A percentile compares a stretch with the other conserved stretches of the same genome.
Conservation (phyloP, 2,113 vertebrate genomes). For the Polypterus senegalus region DNA sequence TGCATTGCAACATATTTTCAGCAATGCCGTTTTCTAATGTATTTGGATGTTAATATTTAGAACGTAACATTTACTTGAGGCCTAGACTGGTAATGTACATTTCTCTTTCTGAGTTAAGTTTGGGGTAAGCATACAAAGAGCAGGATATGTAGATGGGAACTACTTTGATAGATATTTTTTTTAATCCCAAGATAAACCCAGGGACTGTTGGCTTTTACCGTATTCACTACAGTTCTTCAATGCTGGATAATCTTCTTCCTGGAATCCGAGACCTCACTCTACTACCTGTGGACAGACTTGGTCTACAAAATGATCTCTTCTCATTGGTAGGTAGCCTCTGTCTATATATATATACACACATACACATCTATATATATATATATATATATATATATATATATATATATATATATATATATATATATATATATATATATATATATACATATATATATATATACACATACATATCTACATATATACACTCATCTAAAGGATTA, state of each 20-base stretch:
- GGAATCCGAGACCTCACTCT: constrained; percentile 80
- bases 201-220: constrained; percentile 96
- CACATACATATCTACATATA: constrained; percentile 4
- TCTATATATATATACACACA: background rate
- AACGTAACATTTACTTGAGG: no score
- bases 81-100: no score
- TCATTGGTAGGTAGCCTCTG: constrained; percentile 64
- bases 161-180: background rate
- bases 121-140: no score
- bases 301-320: constrained; percentile 94
- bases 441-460: constrained; percentile 2
- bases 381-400: no score
- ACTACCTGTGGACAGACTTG: constrained; percentile 85
- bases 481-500: background rate
- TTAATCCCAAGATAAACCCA: constrained; percentile 65
- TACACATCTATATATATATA: background rate
- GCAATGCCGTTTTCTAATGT: no score
- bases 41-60: no score
- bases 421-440: background rate
- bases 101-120: no score
- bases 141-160: no score
- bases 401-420: no score
- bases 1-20: no score
- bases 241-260: constrained; percentile 81
- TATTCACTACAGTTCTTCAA: constrained; percentile 80